Percentiles rank a stretch among this genome's conserved stretches.
These are phyloP conservation scores for Acanthacorydalis orientalis DNA, from an alignment of 2,888 invertebrate genomes.

Conservation along the genomic window DNA sequence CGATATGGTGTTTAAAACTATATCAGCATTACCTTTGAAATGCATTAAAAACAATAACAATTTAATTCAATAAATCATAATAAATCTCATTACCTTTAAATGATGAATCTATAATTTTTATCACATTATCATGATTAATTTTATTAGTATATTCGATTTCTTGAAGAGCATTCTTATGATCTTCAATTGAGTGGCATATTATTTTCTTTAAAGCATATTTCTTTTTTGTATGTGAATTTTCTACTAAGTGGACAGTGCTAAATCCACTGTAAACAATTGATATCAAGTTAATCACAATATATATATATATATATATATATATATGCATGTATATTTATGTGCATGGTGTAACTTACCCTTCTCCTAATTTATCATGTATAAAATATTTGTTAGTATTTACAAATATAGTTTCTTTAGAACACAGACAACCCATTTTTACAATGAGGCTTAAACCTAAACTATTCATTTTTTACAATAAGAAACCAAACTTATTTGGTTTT, in stretches of 20 bases:
- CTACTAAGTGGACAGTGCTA: slow-evolving; percentile 60
- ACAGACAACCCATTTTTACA: slow-evolving; percentile 58
- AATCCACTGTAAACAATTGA: slow-evolving; percentile 46
- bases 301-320: too few relatives aligned
- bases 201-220: slow-evolving; percentile 65
- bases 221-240: slow-evolving; percentile 44
- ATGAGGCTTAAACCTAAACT: slow-evolving; percentile 50
- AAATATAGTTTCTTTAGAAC: slow-evolving; percentile 50
- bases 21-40: slow-evolving; percentile 35
- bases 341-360: slow-evolving; percentile 39
- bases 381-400: slow-evolving; percentile 55
- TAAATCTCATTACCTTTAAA: slow-evolving; percentile 29
- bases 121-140: slow-evolving; percentile 54
- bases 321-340: background rate
- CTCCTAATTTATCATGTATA: slow-evolving; percentile 52
- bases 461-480: slow-evolving; percentile 33
- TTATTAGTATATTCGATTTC: slow-evolving; percentile 59
- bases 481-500: too few relatives aligned
- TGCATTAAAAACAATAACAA: background rate
- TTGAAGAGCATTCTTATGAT: slow-evolving; percentile 50
- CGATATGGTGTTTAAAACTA: slow-evolving; percentile 48
- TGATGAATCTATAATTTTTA: slow-evolving; percentile 51
- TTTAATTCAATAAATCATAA: background rate
- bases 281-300: slow-evolving; percentile 1
- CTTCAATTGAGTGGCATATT: slow-evolving; percentile 60